Conservation (phyloP, 2,113 vertebrate genomes). For the Platysteira castanea region DNA sequence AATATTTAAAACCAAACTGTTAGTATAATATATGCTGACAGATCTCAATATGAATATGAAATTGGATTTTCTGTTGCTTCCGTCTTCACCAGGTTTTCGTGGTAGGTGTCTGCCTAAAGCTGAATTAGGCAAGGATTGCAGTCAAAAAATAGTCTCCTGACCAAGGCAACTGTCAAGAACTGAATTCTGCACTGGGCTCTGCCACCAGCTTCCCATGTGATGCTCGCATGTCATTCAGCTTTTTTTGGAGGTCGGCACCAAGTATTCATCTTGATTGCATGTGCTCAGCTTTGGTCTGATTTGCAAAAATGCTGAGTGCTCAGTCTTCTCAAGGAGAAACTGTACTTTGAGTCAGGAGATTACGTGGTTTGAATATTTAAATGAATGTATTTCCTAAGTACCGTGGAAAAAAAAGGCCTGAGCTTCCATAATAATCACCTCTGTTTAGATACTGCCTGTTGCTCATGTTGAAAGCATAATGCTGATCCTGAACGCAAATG, state of each 20-base stretch:
- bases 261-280: not conserved
- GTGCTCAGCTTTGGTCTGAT: not conserved
- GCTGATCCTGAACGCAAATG: not conserved
- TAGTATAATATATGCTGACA: not conserved
- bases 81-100: not conserved
- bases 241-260: not conserved
- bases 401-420: not conserved
- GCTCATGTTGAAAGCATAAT: not conserved
- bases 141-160: not conserved
- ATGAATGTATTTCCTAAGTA: not conserved
- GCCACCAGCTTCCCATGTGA: not conserved
- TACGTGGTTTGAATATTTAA: conserved; percentile 38
- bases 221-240: not conserved
- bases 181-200: not conserved
- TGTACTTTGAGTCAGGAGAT: conserved; percentile 22
- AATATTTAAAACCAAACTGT: not conserved
- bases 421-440: conserved; percentile 24
- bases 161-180: not conserved
- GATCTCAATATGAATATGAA: not conserved
- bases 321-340: conserved; percentile 31
- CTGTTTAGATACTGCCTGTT: not conserved
- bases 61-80: not conserved
- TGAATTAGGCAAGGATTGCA: not conserved
- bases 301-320: conserved; percentile 19
- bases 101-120: not conserved